Evolutionary conservation across 37 sponge, comb jelly and placozoan genomes (phyloP).

Genomic region (Haliclona indistincta): DNA sequence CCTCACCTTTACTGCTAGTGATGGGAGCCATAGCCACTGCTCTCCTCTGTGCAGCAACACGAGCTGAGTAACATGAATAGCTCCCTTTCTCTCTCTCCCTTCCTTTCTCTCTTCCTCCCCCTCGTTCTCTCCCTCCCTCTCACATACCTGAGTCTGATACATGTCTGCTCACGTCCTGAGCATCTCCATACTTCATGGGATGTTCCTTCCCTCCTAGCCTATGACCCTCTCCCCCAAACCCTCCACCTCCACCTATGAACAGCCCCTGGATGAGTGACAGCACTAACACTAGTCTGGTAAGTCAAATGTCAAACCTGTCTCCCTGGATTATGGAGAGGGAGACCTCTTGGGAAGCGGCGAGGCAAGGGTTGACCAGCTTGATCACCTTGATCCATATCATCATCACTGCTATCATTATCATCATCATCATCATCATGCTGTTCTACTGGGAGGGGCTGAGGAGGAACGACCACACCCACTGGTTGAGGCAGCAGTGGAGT

Average conservation of each 20-base stretch:
- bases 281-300: background rate
- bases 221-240: slow-evolving; percentile 41
- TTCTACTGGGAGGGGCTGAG: background rate
- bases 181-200: background rate
- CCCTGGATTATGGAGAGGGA: background rate
- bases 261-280: slow-evolving; percentile 1
- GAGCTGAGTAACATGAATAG: slow-evolving; percentile 5
- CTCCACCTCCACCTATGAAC: background rate
- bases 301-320: background rate
- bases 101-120: background rate
- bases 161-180: slow-evolving; percentile 30
- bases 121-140: slow-evolving; percentile 21
- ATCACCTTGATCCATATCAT: background rate
- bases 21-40: slow-evolving; percentile 5
- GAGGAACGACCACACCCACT: background rate
- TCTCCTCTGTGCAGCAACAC: slow-evolving; percentile 30
- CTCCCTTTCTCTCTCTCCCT: background rate
- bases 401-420: slow-evolving; percentile 3
- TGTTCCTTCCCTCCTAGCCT: slow-evolving; percentile 53
- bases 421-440: slow-evolving; percentile 36
- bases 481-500: background rate
- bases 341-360: background rate
- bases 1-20: background rate
- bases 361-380: background rate
- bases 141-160: slow-evolving; percentile 71